Evolutionary conservation across 53 echinoderm and acorn worm genomes (phyloP).

Genomic region (Arbacia lixula): DNA sequence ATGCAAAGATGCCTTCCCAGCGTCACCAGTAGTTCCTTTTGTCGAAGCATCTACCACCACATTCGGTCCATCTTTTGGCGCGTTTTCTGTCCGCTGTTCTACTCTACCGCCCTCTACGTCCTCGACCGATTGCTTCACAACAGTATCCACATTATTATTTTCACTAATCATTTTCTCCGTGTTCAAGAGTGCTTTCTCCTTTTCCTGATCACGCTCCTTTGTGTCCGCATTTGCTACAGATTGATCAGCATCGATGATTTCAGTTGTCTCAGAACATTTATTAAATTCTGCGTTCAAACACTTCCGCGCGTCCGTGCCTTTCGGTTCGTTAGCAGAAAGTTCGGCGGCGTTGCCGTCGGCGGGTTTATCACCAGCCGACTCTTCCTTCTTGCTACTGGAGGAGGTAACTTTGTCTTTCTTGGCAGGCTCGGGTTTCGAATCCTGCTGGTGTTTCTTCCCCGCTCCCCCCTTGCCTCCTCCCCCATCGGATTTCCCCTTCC

Average conservation of each 20-base stretch:
- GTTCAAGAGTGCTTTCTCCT: not conserved
- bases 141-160: slow-evolving; percentile 23
- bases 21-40: not conserved
- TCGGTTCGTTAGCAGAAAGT: not conserved
- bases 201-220: no score
- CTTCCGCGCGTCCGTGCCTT: no score
- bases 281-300: no score
- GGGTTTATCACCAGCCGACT: not conserved
- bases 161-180: slow-evolving; percentile 18
- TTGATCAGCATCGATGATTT: no score
- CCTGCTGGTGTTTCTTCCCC: slow-evolving; percentile 6
- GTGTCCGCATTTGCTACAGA: no score
- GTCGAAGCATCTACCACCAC: not conserved
- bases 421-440: not conserved
- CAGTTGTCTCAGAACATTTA: no score
- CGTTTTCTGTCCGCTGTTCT: no score
- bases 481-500: slow-evolving; percentile 13
- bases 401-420: not conserved
- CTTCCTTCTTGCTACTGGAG: not conserved
- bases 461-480: not conserved
- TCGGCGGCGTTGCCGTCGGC: not conserved
- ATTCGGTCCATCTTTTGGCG: not conserved
- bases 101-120: no score
- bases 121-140: no score
- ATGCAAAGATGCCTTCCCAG: slow-evolving; percentile 8